Percentiles rank a stretch among this genome's conserved stretches.
Conservation (phyloP, 2,797 vertebrate species). For the Tapera naevia region DNA sequence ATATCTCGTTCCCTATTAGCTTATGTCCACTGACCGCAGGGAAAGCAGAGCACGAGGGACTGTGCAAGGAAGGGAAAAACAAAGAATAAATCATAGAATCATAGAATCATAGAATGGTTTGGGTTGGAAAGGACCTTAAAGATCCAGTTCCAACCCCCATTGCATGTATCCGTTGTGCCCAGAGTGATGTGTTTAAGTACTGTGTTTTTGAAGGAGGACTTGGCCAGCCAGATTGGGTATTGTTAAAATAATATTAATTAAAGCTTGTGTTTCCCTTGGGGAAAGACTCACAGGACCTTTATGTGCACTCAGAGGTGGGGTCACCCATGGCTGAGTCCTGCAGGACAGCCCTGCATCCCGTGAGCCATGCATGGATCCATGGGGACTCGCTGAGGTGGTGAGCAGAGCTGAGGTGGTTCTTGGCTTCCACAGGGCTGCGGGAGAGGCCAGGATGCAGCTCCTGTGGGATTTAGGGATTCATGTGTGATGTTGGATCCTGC, state of each 20-base stretch:
- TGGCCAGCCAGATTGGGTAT: background rate
- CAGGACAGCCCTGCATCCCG: background rate
- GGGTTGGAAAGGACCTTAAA: too few relatives aligned
- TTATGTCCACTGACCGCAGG: slow-evolving; percentile 24
- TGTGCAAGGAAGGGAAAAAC: background rate
- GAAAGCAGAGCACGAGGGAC: background rate
- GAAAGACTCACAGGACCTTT: background rate
- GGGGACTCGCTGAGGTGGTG: accelerated
- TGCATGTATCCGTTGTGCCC: background rate
- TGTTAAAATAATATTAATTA: background rate
- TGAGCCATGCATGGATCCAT: accelerated
- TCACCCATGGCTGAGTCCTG: background rate
- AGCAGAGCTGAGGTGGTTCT: accelerated
- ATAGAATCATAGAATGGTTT: too few relatives aligned
- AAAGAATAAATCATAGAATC: too few relatives aligned
- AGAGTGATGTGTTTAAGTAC: background rate
- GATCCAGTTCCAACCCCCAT: background rate
- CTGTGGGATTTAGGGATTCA: background rate
- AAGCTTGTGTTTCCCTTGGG: background rate
- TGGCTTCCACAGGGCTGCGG: background rate
- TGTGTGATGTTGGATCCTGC: background rate
- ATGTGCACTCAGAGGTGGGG: background rate
- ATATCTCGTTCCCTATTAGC: background rate
- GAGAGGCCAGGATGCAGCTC: background rate
- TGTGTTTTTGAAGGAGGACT: background rate